phyloP scores from a whole-genome alignment of 2,797 vertebrate species.

The Orestias chungarensis region DNA sequence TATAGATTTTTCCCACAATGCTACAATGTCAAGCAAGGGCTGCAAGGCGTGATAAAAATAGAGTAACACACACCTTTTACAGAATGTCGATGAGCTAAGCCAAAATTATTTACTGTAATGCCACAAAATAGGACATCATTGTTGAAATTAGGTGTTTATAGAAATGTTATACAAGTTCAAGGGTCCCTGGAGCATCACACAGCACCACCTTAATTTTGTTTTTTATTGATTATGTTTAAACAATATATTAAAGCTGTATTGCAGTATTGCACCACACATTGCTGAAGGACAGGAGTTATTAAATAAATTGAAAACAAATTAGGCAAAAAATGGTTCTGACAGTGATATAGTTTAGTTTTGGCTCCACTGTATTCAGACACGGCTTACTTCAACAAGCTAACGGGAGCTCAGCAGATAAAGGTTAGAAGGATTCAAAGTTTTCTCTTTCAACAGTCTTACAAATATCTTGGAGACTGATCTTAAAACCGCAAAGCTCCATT shows the following conservation, averaged over 20 bases:
- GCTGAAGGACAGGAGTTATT: conserved; percentile 35
- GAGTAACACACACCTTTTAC: conserved; percentile 23
- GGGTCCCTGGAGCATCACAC: conserved; percentile 47
- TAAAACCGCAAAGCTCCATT: conserved; percentile 51
- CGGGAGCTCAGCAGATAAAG: conserved; percentile 54
- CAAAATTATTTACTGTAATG: conserved; percentile 18
- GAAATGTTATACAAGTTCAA: conserved; percentile 51
- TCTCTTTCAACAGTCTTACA: conserved; percentile 68
- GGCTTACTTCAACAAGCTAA: conserved; percentile 66
- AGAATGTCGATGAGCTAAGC: conserved; percentile 13
- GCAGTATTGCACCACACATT: conserved; percentile 35
- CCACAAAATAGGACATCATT: conserved; percentile 34
- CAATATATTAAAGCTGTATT: conserved; percentile 50
- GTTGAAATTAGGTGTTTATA: conserved; percentile 53
- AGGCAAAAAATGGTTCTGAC: conserved; percentile 48
- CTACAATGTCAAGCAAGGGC: neutral
- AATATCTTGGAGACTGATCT: conserved; percentile 65
- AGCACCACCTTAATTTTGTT: conserved; percentile 49
- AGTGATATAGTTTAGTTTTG: conserved; percentile 48
- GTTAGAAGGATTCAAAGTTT: conserved; percentile 67
- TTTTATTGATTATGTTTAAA: conserved; percentile 62
- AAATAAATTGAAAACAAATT: conserved; percentile 63
- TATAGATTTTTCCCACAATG: neutral
- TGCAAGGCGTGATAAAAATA: conserved; percentile 12
- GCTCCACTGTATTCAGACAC: conserved; percentile 38